Base-by-base conservation (phyloP, 2,797 vertebrate genomes). In the Pempheris klunzingeri region DNA sequence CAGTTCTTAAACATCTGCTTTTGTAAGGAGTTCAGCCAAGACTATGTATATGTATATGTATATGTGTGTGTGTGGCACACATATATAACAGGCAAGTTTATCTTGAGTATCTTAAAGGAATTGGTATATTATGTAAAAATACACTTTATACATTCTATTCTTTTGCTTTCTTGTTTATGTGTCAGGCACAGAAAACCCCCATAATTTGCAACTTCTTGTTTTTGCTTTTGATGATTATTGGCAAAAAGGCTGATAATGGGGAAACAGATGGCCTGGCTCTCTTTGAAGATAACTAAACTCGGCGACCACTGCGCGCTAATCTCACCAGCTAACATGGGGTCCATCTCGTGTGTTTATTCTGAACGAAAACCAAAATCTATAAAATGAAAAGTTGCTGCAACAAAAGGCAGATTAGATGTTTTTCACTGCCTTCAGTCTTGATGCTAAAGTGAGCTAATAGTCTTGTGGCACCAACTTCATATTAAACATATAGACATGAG, bases 1-100 rank as follows among this genome's bases (percentile, higher is more conserved):
- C 30, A 44, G 8, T 14, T 66, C 24, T 66, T 68, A 55, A 36
- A 39, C 8, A 44, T 49, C 1, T 17, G 36, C 28, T 70, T 74
- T 57, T 22, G 49, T 68, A 9, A 0, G 2, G 6, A 14, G 1
- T 32, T 22, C 11, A 17, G 30, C 3, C 6, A 12, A 70, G 65
- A 76, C 2, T 0, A n/a, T n/a, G n/a, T n/a, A n/a, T n/a, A n/a
- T n/a, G n/a, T n/a, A n/a, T n/a, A n/a, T n/a, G n/a, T n/a, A n/a
- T n/a, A n/a, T n/a, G n/a, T n/a, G n/a, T n/a, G n/a, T n/a, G n/a
- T n/a, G n/a, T n/a, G n/a, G n/a, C n/a, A n/a, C n/a, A n/a, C n/a
- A n/a, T n/a, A n/a, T n/a, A n/a, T n/a, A 50, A 50, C 22, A 49
- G 10, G 13, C n/a, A 11, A 28, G 18, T 46, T 46, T 46, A 46